These are phyloP conservation scores for Hemibagrus wyckioides DNA, from an alignment of 2,113 vertebrate genomes.

Conservation along the genomic window DNA sequence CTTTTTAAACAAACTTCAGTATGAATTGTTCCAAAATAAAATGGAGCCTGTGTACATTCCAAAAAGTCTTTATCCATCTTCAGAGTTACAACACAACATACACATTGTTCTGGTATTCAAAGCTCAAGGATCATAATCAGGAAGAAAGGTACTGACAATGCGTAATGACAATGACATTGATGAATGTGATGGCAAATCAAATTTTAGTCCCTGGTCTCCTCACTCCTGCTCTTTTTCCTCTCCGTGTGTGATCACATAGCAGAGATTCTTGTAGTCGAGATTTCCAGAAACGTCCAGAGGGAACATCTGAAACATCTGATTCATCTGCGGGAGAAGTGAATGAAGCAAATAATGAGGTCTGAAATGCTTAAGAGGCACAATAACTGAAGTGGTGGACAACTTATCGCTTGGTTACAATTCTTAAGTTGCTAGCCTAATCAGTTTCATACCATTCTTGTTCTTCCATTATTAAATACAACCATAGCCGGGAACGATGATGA, in stretches of 20 bases:
- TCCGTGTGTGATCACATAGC: constrained; percentile 88
- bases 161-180: neutral
- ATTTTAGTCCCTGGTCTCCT: neutral
- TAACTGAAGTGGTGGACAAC: neutral
- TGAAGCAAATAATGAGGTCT: neutral
- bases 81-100: neutral
- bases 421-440: neutral
- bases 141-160: neutral
- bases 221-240: constrained; percentile 83
- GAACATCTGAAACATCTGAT: constrained; percentile 87
- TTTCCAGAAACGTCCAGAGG: constrained; percentile 86
- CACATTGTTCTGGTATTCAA: neutral
- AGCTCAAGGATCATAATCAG: neutral
- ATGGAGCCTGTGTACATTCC: neutral
- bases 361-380: neutral
- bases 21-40: neutral
- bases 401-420: neutral
- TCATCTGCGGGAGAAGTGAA: constrained; percentile 69
- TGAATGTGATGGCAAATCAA: neutral
- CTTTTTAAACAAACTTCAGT: neutral
- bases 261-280: constrained; percentile 89
- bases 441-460: neutral
- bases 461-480: neutral
- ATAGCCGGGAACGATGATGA: neutral
- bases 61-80: constrained; percentile 28